These are phyloP conservation scores for Drosophila quinaria DNA, from an alignment of 2,888 invertebrate genomes.

Conservation along the genomic window DNA sequence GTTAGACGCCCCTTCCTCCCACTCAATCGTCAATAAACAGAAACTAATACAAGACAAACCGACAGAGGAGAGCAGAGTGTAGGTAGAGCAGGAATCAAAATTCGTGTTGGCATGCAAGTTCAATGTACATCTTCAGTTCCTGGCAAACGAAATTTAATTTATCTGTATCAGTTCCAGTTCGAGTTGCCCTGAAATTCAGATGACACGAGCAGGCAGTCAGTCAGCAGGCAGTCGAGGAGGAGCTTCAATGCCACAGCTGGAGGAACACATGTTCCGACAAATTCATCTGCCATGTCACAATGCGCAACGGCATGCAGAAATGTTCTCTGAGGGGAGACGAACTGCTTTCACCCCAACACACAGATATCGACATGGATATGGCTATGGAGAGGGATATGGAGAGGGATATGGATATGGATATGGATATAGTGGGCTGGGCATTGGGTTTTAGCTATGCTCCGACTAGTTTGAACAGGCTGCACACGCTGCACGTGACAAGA, in stretches of 20 bases:
- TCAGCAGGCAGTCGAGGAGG: slow-evolving; percentile 9
- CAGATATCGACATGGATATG: slow-evolving; percentile 42
- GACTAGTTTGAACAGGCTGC: slow-evolving; percentile 56
- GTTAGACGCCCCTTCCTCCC: neutral
- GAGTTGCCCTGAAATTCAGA: slow-evolving; percentile 32
- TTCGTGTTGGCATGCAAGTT: slow-evolving; percentile 76
- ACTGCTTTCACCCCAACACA: slow-evolving; percentile 16
- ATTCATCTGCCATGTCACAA: slow-evolving; percentile 82
- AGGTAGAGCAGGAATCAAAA: slow-evolving; percentile 56
- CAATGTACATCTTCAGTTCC: slow-evolving; percentile 43
- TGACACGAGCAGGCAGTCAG: slow-evolving; percentile 30
- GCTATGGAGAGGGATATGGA: slow-evolving; percentile 20
- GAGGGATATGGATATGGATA: slow-evolving; percentile 24
- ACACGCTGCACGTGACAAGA: slow-evolving; percentile 74
- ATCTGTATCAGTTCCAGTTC: slow-evolving; percentile 80
- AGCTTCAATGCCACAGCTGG: slow-evolving; percentile 58
- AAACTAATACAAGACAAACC: slow-evolving; percentile 51
- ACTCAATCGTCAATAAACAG: slow-evolving; percentile 40
- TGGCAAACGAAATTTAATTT: slow-evolving; percentile 73
- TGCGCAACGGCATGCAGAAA: slow-evolving; percentile 80
- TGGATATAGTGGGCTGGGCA: slow-evolving; percentile 10
- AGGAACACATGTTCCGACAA: slow-evolving; percentile 78
- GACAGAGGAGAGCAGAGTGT: slow-evolving; percentile 6
- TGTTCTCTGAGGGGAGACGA: slow-evolving; percentile 5
- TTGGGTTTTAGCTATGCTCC: slow-evolving; percentile 10